phyloP scores from a whole-genome alignment of 1,140 invertebrate genomes.

The Ptiloglossa arizonensis region DNA sequence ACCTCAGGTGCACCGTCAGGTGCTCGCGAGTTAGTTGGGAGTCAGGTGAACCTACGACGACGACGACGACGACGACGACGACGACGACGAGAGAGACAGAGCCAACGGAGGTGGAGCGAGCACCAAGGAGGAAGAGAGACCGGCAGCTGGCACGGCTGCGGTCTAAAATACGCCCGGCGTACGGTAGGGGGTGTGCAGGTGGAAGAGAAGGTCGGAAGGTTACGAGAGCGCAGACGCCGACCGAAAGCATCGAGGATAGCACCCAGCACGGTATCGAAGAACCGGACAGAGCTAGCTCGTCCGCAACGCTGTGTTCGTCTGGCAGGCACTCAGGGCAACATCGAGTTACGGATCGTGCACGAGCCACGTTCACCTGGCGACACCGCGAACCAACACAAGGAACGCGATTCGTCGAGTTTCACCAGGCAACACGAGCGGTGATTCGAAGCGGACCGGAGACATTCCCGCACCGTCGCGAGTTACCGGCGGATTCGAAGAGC shows the following conservation, averaged over 20 bases:
- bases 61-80: neutral
- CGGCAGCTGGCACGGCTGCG: constrained; percentile 26
- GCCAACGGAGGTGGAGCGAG: neutral
- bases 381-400: too few relatives aligned
- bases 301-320: constrained; percentile 69
- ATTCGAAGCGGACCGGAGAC: neutral
- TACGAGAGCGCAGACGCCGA: constrained; percentile 74
- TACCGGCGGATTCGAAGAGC: constrained; percentile 6
- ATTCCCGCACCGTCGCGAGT: constrained; percentile 1
- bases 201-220: constrained; percentile 58
- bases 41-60: neutral
- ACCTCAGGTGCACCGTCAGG: constrained; percentile 42
- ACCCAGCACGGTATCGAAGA: constrained; percentile 74
- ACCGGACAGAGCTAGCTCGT: constrained; percentile 81
- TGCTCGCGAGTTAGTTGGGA: constrained; percentile 19
- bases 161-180: constrained; percentile 42
- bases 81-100: neutral
- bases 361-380: constrained; percentile 24
- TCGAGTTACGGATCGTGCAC: neutral
- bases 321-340: constrained; percentile 3
- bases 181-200: constrained; percentile 52
- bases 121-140: neutral
- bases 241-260: constrained; percentile 68
- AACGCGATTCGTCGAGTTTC: neutral
- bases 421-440: neutral